phyloP scores from a whole-genome alignment of 1,140 invertebrate genomes.

The Choristoneura fumiferana region DNA sequence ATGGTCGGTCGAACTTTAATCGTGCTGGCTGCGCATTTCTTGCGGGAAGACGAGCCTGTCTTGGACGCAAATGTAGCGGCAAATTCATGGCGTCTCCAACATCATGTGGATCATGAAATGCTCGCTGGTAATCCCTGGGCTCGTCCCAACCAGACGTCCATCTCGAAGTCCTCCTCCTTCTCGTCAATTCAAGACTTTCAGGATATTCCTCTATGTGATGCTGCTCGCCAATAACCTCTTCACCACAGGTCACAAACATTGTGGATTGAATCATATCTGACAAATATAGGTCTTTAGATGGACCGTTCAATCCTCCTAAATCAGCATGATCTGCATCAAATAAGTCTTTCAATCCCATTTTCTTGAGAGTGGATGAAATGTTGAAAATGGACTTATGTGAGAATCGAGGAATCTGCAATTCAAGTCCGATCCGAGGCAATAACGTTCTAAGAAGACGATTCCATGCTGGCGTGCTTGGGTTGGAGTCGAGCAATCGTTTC shows the following conservation, averaged over 20 bases:
- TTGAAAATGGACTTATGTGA: constrained; percentile 90
- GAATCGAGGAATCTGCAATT: constrained; percentile 90
- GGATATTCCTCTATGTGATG: constrained; percentile 90
- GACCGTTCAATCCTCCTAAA: constrained; percentile 87
- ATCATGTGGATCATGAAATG: constrained; percentile 82
- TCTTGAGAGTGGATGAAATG: constrained; percentile 84
- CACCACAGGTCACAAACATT: constrained; percentile 88
- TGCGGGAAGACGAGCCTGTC: constrained; percentile 85
- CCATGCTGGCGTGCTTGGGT: constrained; percentile 85
- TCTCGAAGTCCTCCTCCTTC: constrained; percentile 58
- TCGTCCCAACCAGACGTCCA: constrained; percentile 65
- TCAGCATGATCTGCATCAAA: constrained; percentile 87
- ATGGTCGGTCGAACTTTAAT: constrained; percentile 90
- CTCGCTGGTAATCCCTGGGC: constrained; percentile 79
- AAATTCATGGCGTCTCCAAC: constrained; percentile 80
- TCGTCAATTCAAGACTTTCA: constrained; percentile 75
- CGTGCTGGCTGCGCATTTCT: constrained; percentile 76
- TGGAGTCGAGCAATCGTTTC: constrained; percentile 82
- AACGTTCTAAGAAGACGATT: constrained; percentile 85
- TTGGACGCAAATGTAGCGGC: constrained; percentile 82
- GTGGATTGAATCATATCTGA: constrained; percentile 90
- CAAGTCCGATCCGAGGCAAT: constrained; percentile 85
- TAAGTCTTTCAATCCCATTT: constrained; percentile 89
- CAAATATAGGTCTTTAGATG: constrained; percentile 85
- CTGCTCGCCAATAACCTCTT: constrained; percentile 83